These are phyloP conservation scores for Myotis planiceps DNA, from an alignment of 2,797 vertebrate species.

Conservation along the genomic window DNA sequence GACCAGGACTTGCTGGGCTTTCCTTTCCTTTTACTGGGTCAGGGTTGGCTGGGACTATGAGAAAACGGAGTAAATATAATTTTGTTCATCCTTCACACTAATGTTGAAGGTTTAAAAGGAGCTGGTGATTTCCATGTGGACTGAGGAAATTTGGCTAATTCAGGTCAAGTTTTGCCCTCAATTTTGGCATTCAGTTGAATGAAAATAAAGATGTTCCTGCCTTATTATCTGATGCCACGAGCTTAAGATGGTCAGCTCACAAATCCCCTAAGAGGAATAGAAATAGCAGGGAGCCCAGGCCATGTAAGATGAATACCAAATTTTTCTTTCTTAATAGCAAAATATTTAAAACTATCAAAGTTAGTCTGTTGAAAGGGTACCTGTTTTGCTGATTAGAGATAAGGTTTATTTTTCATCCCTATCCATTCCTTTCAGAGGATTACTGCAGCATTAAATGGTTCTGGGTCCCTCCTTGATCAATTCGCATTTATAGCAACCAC, in stretches of 20 bases:
- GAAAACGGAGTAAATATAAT: neutral
- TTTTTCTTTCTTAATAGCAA: neutral
- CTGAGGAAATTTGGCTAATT: neutral
- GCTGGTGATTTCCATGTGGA: neutral
- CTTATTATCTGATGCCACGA: neutral
- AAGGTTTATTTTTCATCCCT: neutral
- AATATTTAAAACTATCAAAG: neutral
- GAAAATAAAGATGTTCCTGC: slow-evolving; percentile 22
- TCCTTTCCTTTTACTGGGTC: neutral
- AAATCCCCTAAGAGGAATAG: neutral
- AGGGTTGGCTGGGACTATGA: slow-evolving; percentile 19
- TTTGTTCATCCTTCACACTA: neutral
- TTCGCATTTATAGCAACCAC: neutral
- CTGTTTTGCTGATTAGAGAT: neutral
- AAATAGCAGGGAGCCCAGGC: neutral
- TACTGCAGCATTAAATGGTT: slow-evolving; percentile 76
- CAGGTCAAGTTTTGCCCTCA: neutral
- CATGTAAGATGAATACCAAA: neutral
- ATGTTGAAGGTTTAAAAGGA: neutral
- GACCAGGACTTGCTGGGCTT: slow-evolving; percentile 18
- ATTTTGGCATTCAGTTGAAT: neutral
- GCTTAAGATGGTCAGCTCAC: neutral
- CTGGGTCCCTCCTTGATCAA: slow-evolving; percentile 33
- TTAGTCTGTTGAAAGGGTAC: neutral
- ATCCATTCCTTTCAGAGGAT: slow-evolving; percentile 79